Percentiles rank a stretch among this genome's conserved stretches.
Evolutionary conservation across 2,888 invertebrate species (phyloP).

Genomic region (Icerya purchasi): DNA sequence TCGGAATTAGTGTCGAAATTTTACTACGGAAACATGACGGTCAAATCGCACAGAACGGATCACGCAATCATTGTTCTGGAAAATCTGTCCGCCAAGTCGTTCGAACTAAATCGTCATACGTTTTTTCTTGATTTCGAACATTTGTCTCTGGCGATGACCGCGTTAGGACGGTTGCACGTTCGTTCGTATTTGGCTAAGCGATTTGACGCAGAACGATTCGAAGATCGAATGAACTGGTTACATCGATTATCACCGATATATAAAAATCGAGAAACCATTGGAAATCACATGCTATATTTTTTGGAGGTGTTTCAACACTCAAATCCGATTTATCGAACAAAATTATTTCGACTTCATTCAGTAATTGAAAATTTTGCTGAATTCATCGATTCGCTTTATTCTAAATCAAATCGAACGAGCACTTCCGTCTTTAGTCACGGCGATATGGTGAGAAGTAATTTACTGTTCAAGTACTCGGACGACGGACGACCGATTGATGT

Average conservation of each 20-base stretch:
- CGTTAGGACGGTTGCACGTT: not conserved
- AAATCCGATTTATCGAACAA: not conserved
- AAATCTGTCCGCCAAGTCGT: not conserved
- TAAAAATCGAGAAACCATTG: not conserved
- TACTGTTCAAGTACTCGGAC: slow-evolving; percentile 6
- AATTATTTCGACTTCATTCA: not conserved
- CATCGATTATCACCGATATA: not conserved
- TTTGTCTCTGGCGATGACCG: slow-evolving; percentile 1
- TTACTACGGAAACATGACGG: not conserved
- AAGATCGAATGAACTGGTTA: not conserved
- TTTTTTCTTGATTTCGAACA: slow-evolving; percentile 3
- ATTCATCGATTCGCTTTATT: not conserved
- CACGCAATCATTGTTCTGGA: slow-evolving; percentile 1
- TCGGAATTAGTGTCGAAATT: slow-evolving; percentile 1
- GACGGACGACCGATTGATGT: not conserved
- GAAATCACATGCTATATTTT: not conserved
- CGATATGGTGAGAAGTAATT: slow-evolving; percentile 5
- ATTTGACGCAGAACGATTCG: not conserved
- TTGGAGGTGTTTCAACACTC: not conserved
- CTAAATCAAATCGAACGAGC: not conserved
- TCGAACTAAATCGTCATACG: not conserved
- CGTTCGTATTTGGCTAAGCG: slow-evolving; percentile 1
- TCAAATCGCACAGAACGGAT: not conserved
- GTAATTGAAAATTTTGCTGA: not conserved
- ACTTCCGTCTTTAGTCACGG: slow-evolving; percentile 2